phyloP scores from a whole-genome alignment of 2,797 vertebrate species.

The Furcifer pardalis region DNA sequence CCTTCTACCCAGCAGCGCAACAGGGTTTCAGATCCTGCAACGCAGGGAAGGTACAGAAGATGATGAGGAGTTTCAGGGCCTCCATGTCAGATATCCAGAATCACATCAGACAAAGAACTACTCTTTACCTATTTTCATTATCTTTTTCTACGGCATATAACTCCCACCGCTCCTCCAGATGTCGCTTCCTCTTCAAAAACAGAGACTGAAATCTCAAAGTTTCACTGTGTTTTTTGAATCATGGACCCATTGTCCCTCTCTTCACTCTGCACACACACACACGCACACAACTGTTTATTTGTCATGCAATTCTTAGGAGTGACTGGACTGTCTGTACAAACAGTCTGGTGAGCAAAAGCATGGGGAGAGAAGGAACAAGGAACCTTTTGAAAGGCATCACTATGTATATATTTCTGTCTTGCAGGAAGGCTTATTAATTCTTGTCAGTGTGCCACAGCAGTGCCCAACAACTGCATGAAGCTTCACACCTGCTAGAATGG shows the following conservation, averaged over 20 bases:
- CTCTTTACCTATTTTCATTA: too few relatives aligned
- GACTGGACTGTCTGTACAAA: conserved; percentile 24
- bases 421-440: conserved; percentile 16
- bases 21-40: too few relatives aligned
- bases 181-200: not conserved
- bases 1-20: too few relatives aligned
- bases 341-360: conserved; percentile 28
- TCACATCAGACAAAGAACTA: too few relatives aligned
- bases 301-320: conserved; percentile 14
- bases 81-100: too few relatives aligned
- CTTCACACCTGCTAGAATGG: conserved; percentile 18
- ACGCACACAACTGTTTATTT: conserved; percentile 25
- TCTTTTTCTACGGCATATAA: not conserved
- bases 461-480: conserved; percentile 13
- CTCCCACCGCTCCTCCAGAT: not conserved
- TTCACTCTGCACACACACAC: not conserved
- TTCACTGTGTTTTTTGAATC: not conserved
- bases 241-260: conserved; percentile 6
- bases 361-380: conserved; percentile 10
- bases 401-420: conserved; percentile 20
- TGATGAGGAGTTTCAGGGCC: too few relatives aligned
- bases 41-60: too few relatives aligned
- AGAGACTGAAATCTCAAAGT: not conserved
- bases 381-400: conserved; percentile 11
- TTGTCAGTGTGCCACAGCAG: conserved; percentile 8